A percentile compares a stretch with the other conserved stretches of the same genome.
phyloP scores from a whole-genome alignment of 23 tunicate species.

The Trididemnum nubilum region DNA sequence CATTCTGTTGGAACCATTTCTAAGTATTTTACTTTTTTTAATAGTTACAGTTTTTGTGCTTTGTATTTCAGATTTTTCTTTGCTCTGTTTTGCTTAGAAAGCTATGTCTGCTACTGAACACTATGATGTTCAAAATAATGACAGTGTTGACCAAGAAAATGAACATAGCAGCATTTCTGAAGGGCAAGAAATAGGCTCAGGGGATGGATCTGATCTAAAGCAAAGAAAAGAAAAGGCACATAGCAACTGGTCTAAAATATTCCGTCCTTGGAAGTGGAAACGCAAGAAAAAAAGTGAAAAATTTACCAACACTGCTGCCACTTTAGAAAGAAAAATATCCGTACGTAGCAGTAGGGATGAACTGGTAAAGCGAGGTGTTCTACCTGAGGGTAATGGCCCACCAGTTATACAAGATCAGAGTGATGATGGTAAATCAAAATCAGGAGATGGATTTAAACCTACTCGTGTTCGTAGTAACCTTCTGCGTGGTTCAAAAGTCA shows the following conservation, averaged over 20 bases:
- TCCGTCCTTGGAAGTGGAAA: constrained; percentile 95
- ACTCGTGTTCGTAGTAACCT: not conserved
- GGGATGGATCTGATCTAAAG: constrained; percentile 10
- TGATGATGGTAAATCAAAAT: not conserved
- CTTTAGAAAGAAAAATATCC: constrained; percentile 84
- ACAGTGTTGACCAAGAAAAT: no score
- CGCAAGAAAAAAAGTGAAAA: constrained; percentile 87
- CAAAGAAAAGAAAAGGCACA: constrained; percentile 77
- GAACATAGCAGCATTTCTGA: no score
- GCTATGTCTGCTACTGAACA: no score
- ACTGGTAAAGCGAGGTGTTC: constrained; percentile 62
- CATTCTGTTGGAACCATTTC: no score
- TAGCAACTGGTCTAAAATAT: constrained; percentile 77
- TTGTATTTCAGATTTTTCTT: no score
- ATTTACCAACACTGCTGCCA: constrained; percentile 61
- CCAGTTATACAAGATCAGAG: not conserved
- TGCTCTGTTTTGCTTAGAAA: no score
- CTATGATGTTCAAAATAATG: no score
- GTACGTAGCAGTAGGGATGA: constrained; percentile 90
- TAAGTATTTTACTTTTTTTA: no score
- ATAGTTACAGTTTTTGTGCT: no score
- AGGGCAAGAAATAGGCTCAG: no score
- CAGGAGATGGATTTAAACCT: not conserved
- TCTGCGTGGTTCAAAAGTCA: not conserved
- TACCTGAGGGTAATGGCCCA: not conserved